A percentile compares a stretch with the other conserved stretches of the same genome.
phyloP scores from a whole-genome alignment of 1,140 invertebrate species.

The Macrocentrus cingulum region DNA sequence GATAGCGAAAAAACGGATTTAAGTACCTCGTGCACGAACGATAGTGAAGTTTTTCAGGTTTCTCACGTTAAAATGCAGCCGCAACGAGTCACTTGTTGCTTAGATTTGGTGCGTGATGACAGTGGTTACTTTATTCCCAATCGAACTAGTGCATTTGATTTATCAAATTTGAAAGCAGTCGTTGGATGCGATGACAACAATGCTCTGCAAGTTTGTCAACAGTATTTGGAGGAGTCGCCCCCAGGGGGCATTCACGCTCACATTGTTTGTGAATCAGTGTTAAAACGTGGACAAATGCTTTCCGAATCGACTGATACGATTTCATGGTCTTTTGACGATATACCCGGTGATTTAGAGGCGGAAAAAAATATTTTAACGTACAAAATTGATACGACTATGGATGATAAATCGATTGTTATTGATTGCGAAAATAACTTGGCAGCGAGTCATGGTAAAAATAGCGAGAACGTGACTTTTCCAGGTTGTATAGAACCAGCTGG shows the following conservation, averaged over 20 bases:
- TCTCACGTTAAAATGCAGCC: conserved; percentile 8
- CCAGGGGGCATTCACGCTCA: background rate
- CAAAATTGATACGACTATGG: background rate
- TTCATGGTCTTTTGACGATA: background rate
- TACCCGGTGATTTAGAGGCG: background rate
- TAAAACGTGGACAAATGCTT: no score
- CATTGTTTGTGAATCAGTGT: background rate
- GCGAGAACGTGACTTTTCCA: conserved; percentile 13
- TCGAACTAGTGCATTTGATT: background rate
- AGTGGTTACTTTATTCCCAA: conserved; percentile 8
- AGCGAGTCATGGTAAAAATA: background rate
- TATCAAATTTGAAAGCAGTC: conserved; percentile 1
- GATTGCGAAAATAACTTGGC: conserved; percentile 20
- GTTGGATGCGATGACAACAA: conserved; percentile 14
- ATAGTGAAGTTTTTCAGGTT: conserved; percentile 2
- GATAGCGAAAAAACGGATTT: conserved; percentile 13
- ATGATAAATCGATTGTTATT: background rate
- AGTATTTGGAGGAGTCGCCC: conserved; percentile 16
- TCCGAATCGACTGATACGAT: background rate
- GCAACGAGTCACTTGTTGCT: conserved; percentile 9
- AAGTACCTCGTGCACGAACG: no score
- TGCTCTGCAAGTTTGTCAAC: conserved; percentile 12
- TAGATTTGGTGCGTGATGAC: conserved; percentile 13
- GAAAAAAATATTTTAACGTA: conserved; percentile 4
- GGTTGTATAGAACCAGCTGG: background rate